Conservation (phyloP, 2,888 invertebrate genomes). For the Brachypterus glaber region DNA sequence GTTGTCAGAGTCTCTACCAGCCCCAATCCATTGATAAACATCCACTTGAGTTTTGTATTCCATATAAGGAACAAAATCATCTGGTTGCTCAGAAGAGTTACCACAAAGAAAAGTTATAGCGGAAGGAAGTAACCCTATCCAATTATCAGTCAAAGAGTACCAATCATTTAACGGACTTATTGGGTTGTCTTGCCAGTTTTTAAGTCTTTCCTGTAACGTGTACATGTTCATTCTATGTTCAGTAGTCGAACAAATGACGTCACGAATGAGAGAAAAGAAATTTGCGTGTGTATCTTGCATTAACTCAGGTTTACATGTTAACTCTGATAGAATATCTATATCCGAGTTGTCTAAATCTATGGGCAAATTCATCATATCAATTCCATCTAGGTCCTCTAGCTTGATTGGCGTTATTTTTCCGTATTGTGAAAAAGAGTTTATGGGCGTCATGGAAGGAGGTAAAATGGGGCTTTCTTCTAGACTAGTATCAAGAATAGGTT, state of each 20-base stretch:
- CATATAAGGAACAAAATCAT: slow-evolving; percentile 81
- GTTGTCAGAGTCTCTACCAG: slow-evolving; percentile 80
- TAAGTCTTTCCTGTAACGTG: slow-evolving; percentile 63
- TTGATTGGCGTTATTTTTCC: slow-evolving; percentile 38
- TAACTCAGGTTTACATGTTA: slow-evolving; percentile 47
- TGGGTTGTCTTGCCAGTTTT: slow-evolving; percentile 67
- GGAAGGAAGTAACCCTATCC: slow-evolving; percentile 66
- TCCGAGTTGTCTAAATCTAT: slow-evolving; percentile 58
- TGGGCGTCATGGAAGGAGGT: slow-evolving; percentile 13
- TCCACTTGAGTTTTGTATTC: slow-evolving; percentile 67
- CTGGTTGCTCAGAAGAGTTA: slow-evolving; percentile 68
- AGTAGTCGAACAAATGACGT: slow-evolving; percentile 75
- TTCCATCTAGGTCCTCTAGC: slow-evolving; percentile 48
- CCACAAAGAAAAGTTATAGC: slow-evolving; percentile 79
- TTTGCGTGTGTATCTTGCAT: slow-evolving; percentile 76
- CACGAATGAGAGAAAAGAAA: slow-evolving; percentile 80
- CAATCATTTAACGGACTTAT: slow-evolving; percentile 75
- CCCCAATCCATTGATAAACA: slow-evolving; percentile 88
- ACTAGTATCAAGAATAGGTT: neutral
- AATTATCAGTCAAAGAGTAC: slow-evolving; percentile 61
- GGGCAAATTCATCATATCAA: slow-evolving; percentile 70
- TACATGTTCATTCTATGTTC: slow-evolving; percentile 75
- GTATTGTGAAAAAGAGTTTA: slow-evolving; percentile 25
- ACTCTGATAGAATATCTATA: slow-evolving; percentile 43
- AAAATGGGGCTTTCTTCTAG: slow-evolving; percentile 14